Evolutionary conservation across 1,140 invertebrate genomes (phyloP).

Genomic region (Xylocopa sonorina): DNA sequence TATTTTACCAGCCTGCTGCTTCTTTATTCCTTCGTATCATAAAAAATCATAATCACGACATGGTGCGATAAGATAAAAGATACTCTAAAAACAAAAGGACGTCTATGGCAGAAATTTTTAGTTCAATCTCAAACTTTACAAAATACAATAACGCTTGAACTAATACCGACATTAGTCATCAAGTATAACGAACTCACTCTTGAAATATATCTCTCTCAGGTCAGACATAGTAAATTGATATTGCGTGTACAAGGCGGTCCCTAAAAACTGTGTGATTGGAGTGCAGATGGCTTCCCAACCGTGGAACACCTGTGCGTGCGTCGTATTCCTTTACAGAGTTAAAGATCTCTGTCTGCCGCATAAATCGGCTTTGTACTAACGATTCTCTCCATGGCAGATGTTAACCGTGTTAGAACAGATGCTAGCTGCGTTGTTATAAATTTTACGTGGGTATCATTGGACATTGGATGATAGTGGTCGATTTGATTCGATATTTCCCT

Average conservation of each 20-base stretch:
- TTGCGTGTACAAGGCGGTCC: background rate
- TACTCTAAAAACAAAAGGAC: too few relatives aligned
- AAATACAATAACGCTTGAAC: too few relatives aligned
- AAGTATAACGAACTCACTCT: too few relatives aligned
- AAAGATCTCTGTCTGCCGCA: background rate
- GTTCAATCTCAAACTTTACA: too few relatives aligned
- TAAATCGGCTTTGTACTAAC: background rate
- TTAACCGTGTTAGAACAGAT: constrained; percentile 9
- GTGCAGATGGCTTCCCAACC: constrained; percentile 34
- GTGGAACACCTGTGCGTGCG: constrained; percentile 39
- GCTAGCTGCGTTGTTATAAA: background rate
- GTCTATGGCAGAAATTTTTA: too few relatives aligned
- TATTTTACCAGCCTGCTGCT: background rate
- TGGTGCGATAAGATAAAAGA: too few relatives aligned
- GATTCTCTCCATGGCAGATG: background rate
- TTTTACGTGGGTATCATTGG: background rate
- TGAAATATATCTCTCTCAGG: background rate
- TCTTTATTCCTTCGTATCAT: too few relatives aligned
- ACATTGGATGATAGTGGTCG: background rate
- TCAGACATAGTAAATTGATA: background rate
- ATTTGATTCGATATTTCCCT: background rate
- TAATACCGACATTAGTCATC: too few relatives aligned
- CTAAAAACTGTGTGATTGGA: background rate
- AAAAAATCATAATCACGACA: too few relatives aligned
- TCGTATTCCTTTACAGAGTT: background rate